Conservation (phyloP, 1,140 invertebrate genomes). For the Aphelenchoides besseyi region DNA sequence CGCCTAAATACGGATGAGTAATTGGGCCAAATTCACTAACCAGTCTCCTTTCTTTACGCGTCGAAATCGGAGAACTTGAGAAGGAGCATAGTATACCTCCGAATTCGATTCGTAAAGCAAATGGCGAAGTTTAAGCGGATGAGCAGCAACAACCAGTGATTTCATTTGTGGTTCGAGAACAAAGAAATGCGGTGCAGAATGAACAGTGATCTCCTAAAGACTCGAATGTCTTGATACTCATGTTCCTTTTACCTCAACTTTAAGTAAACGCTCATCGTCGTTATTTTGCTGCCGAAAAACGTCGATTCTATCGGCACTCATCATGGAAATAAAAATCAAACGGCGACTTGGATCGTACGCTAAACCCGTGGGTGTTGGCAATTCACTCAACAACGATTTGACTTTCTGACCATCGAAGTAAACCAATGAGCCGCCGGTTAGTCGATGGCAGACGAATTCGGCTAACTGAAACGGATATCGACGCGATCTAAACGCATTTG, state of each 20-base stretch:
- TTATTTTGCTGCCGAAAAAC: background rate
- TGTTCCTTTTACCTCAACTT: background rate
- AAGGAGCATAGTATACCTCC: background rate
- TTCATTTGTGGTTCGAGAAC: background rate
- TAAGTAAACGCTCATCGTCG: background rate
- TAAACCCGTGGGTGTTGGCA: background rate
- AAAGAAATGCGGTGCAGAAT: constrained; percentile 17
- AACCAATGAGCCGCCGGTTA: background rate
- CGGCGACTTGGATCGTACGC: background rate
- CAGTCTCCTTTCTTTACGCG: background rate
- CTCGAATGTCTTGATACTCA: background rate
- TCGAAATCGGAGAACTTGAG: constrained; percentile 10
- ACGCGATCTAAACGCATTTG: background rate
- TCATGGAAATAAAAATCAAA: background rate
- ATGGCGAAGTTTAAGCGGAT: background rate
- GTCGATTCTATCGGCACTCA: background rate
- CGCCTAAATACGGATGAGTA: background rate
- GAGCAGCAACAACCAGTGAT: background rate
- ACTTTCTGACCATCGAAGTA: background rate
- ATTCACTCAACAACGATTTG: background rate
- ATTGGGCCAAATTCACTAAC: background rate
- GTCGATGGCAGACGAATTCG: background rate
- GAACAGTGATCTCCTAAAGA: background rate
- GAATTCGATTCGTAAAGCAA: background rate
- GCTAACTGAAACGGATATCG: background rate